Evolutionary conservation across 2,888 invertebrate genomes (phyloP), one percentile per base, ranked within the genome.

Genomic region (Tenthredo distinguenda): DNA sequence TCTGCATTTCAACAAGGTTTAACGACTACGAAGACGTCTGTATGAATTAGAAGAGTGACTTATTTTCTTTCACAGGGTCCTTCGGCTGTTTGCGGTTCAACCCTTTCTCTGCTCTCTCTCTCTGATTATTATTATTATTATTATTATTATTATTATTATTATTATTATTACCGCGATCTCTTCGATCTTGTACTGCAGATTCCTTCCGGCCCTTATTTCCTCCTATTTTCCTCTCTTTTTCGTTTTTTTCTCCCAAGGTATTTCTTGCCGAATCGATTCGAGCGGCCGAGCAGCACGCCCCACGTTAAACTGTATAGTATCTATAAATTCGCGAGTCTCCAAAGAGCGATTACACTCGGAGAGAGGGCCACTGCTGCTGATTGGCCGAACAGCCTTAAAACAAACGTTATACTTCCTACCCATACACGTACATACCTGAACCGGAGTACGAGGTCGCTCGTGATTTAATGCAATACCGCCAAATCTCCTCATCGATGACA

Each of bases 1-100:
- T 91, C 89, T 90, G 91, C 90, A 91, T 92, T 88, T 86, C 88
- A 89, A 90, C 89, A 89, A 91, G 90, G 89, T 88, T 91, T 90
- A 90, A 91, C 90, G 89, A 87, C 58, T 81, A 62, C 83, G 68
- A 47, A 76, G 85, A 43, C 40, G 47, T 62, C 50, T 31, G 47
- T 47, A 85, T 62, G 85, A 85, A 62, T 84, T 84, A 84, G 84
- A 68, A 58, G 47, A 26, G 79, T 81, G 79, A 43, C 62, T 81
- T 50, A 77, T 74, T 26, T 26, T 43, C 43, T 74, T 74, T 6
- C 21, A 74, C 1, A n/a, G 74, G 40, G 43, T 15, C 12, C 34
- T 31, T 68, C 5, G 34, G 34, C 15, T 15, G 68, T 34, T 68
- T 68, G 68, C 34, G 31, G 68, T 34, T 6, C n/a, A 43, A 40